Conservation (phyloP, 2,888 invertebrate species). For the Ormyrus pomaceus region DNA sequence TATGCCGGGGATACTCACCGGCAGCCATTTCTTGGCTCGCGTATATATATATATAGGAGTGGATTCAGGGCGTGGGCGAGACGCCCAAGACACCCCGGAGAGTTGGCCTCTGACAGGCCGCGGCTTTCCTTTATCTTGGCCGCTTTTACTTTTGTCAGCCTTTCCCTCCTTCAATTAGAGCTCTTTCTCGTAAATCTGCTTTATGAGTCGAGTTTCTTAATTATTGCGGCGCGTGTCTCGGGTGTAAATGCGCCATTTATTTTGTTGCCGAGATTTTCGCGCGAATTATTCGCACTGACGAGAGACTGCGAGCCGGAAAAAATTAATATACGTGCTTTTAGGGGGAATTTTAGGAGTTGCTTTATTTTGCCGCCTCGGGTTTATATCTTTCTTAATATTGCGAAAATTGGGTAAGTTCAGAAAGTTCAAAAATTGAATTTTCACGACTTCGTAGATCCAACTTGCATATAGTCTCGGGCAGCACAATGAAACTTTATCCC, state of each 20-base stretch:
- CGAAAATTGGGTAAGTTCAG: too few species aligned
- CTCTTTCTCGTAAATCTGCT: not conserved
- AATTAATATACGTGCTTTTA: not conserved
- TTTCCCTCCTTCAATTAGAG: not conserved
- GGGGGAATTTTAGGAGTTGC: not conserved
- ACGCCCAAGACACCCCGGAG: not conserved
- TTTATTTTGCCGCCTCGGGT: too few species aligned
- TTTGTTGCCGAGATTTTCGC: not conserved
- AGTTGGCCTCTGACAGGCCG: not conserved
- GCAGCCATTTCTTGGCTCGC: not conserved
- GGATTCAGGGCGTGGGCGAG: not conserved
- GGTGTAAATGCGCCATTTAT: slow-evolving; percentile 1
- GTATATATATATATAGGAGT: not conserved
- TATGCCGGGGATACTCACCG: not conserved
- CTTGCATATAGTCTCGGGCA: too few species aligned
- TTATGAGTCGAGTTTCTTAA: slow-evolving; percentile 10
- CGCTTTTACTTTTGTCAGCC: slow-evolving; percentile 8
- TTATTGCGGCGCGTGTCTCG: too few species aligned
- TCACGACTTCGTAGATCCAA: too few species aligned
- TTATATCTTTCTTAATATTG: too few species aligned
- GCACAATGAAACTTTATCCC: too few species aligned
- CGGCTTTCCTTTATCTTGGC: slow-evolving; percentile 2
- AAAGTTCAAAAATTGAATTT: too few species aligned
- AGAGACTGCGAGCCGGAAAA: not conserved
- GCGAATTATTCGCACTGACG: too few species aligned